phyloP scores from a whole-genome alignment of 2,888 invertebrate species.

The Euplagia quadripunctaria region DNA sequence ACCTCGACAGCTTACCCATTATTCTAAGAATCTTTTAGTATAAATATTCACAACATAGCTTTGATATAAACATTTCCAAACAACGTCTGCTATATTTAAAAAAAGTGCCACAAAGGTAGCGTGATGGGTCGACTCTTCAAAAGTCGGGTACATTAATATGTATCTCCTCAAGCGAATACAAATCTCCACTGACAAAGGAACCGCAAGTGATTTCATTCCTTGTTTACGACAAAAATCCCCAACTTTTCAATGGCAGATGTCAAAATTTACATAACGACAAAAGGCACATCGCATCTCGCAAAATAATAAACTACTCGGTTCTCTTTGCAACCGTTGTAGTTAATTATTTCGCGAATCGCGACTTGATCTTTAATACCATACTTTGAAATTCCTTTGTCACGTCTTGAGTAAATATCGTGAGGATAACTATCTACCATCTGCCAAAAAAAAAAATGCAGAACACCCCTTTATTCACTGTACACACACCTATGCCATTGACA shows the following conservation, averaged over 20 bases:
- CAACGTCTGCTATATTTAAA: slow-evolving; percentile 25
- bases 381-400: too few relatives aligned
- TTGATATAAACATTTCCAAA: slow-evolving; percentile 22
- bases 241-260: slow-evolving; percentile 21
- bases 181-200: slow-evolving; percentile 42
- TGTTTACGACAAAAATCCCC: slow-evolving; percentile 41
- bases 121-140: slow-evolving; percentile 39
- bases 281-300: slow-evolving; percentile 16
- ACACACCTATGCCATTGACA: too few relatives aligned
- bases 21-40: not conserved
- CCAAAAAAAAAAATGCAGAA: too few relatives aligned
- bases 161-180: slow-evolving; percentile 47
- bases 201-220: slow-evolving; percentile 39
- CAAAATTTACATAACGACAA: slow-evolving; percentile 31
- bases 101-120: slow-evolving; percentile 25
- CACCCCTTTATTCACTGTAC: not conserved
- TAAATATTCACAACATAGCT: not conserved
- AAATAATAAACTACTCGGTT: slow-evolving; percentile 8
- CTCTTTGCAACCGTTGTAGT: too few relatives aligned
- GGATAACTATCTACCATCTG: too few relatives aligned
- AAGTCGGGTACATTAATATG: slow-evolving; percentile 53
- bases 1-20: not conserved
- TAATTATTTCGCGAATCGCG: too few relatives aligned
- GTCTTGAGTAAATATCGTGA: too few relatives aligned
- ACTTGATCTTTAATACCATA: too few relatives aligned